Evolutionary conservation across 2,113 vertebrate species (phyloP), one percentile per base, ranked within the genome.

Genomic region (Chrysemys picta): DNA sequence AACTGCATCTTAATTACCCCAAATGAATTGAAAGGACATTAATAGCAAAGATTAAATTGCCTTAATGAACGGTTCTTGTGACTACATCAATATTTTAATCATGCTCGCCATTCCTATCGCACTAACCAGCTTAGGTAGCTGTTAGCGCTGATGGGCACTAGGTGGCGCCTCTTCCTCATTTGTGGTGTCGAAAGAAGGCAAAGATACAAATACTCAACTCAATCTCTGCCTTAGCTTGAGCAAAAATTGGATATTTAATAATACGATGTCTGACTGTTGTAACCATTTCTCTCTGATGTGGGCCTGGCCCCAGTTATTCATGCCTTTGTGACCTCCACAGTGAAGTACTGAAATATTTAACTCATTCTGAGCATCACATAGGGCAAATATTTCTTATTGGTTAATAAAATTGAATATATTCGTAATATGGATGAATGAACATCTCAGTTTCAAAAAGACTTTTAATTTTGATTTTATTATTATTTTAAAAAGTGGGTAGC

Each of bases 41-140:
- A 98, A 98, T 98, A 98, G 98, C 97, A 98, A 98, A 98, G 98
- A 98, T 98, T 98, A 98, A 98, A 98, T 98, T 98, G 98, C 98
- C 98, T 96, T 98, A 98, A 98, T 98, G 98, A 98, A 98, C 97
- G 98, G 97, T 98, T 98, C 98, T 97, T 98, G 97, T 91, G 91
- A 97, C 96, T 97, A 79, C 97, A 98, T 98, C 98, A 96, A 98
- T 98, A 98, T 97, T 97, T 96, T 97, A 97, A 96, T 53, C 85
- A 80, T 11, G 78, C 89, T 90, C 76, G 93, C 72, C 80, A 22
- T 69, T 80, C 79, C 88, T 88, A 78, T 88, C 86, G 7, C 53
- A 53, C 49, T 56, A 3, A 38, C 16, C 12, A 7, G 13, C 56
- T 49, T 57, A 80, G 53, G 53, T 49, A 88, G 87, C 52, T 91